These are phyloP conservation scores for Podarcis raffonei DNA, from an alignment of 2,113 vertebrate species.

Conservation along the genomic window DNA sequence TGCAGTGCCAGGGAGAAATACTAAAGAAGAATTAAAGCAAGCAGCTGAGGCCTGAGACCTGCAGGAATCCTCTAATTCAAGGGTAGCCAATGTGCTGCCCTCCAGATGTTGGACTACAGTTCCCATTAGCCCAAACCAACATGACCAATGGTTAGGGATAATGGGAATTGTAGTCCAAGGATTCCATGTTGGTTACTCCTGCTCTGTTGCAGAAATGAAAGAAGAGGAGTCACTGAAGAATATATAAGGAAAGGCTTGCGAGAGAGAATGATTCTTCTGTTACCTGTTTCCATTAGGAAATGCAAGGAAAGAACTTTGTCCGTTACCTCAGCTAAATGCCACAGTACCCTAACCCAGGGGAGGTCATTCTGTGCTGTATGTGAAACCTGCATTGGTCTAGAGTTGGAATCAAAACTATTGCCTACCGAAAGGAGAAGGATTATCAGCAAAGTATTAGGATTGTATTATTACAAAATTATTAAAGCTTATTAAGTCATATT, in stretches of 20 bases:
- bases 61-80: not conserved
- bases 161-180: no score
- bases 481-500: not conserved
- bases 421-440: not conserved
- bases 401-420: not conserved
- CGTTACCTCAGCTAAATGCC: not conserved
- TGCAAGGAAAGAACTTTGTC: not conserved
- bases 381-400: no score
- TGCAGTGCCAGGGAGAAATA: not conserved
- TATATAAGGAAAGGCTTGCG: not conserved
- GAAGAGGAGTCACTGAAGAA: not conserved
- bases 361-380: not conserved
- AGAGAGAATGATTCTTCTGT: not conserved
- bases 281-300: no score
- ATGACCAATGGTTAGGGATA: no score
- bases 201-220: no score
- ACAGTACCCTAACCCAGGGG: not conserved
- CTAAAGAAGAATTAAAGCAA: no score
- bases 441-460: not conserved
- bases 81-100: no score
- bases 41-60: not conserved
- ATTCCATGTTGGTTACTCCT: no score
- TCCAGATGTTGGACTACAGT: no score
- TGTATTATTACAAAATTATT: not conserved
- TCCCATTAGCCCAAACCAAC: no score